Base-by-base conservation (phyloP, 2,113 vertebrate species). In the Bos javanicus region DNA sequence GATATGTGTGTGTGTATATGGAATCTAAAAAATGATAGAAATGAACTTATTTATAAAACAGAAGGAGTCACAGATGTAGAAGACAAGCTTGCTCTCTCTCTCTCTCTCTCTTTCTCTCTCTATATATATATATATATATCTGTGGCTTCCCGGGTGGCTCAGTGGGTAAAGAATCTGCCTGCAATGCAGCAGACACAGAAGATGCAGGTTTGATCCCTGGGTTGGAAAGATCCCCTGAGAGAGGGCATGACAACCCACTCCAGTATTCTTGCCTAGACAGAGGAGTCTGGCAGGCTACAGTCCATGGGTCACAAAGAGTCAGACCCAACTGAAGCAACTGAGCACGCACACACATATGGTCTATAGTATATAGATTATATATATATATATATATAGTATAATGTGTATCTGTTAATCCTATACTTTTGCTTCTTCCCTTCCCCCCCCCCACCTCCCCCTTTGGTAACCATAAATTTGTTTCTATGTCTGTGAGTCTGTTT, bases 281-380 rank as follows among this genome's bases (percentile, higher is more conserved):
- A 67, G n/a, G 17, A 71, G 64, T 6, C 64, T 71, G 64, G n/a
- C 57, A 26, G 57, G 23, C 57, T 59, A 59, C 57, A 21, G 4
- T 23, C 64, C 5, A 6, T 71, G 17, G n/a, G 19, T 71, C 19
- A 12, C n/a, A 71, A 36, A 71, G 9, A 36, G 64, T 36, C 64
- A 36, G 9, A 71, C 64, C n/a, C 64, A 71, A 6, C 17, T 23
- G 9, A 71, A 71, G 17, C 64, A 71, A 36, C n/a, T 36, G 64
- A 71, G n/a, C 19, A 21, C 0, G 0, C 64, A 23, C 62, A 17
- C 4, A 59, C 64, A 6, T 21, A 11, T 21, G 36, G 9, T 23
- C n/a, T 36, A 12, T 12, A 23, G 64, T 36, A 5, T 67, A 36
- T 0, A 36, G 64, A 5, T 36, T 36, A 39, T 71, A 33, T 17